These are phyloP conservation scores for Prionace glauca DNA, from an alignment of 2,797 vertebrate species.

Conservation along the genomic window DNA sequence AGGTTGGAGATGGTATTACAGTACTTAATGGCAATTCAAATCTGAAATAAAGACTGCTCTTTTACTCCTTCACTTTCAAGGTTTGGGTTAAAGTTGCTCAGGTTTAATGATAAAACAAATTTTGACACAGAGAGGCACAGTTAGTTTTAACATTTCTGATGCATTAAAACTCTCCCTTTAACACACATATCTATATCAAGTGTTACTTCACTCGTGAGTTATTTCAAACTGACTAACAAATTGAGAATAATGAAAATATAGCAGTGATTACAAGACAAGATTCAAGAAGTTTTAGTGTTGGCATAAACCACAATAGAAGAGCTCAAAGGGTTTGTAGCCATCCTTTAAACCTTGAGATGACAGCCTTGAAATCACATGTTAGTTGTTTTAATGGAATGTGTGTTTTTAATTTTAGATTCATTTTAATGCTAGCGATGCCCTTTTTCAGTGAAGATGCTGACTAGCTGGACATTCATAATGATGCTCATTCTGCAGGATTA, in stretches of 20 bases:
- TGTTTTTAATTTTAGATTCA: constrained; percentile 26
- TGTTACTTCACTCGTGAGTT: background rate
- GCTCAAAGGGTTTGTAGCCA: background rate
- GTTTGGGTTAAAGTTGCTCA: background rate
- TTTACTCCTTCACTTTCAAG: background rate
- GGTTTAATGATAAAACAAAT: constrained; percentile 3
- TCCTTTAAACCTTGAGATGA: constrained; percentile 11
- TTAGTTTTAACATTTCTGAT: constrained; percentile 15
- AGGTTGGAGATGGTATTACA: constrained; percentile 20
- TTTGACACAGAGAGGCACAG: background rate
- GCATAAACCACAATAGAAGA: constrained; percentile 12
- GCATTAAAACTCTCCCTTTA: background rate
- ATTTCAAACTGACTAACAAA: constrained; percentile 11
- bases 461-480: background rate
- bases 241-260: background rate
- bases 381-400: background rate
- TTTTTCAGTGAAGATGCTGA: background rate
- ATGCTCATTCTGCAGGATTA: background rate
- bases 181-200: background rate
- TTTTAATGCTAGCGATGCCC: background rate
- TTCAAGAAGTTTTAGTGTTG: background rate
- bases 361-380: background rate
- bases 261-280: background rate
- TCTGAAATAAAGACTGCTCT: background rate
- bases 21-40: background rate